Evolutionary conservation across 2,797 vertebrate genomes (phyloP), one percentile per base, ranked within the genome.

Genomic region (Gambusia yucatana): DNA sequence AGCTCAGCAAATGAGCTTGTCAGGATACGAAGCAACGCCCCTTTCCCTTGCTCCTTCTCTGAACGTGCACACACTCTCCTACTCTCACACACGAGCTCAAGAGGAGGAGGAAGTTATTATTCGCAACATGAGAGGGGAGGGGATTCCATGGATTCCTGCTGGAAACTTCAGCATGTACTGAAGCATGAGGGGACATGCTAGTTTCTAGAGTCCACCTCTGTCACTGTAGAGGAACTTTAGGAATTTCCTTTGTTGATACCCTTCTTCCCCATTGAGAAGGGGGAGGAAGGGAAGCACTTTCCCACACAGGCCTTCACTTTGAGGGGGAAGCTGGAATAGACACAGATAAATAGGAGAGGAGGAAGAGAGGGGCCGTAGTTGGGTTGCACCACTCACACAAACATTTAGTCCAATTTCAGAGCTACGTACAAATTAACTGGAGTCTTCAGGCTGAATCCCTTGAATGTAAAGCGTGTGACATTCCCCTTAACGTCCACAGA

Each of bases 161-260:
- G 87, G 83, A 84, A 63, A 71, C 65, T 81, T 88, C 72, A 77
- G 77, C 77, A 77, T 84, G 87, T 83, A 84, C 74, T 81, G 80
- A 75, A 84, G 88, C 85, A 82, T 92, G 91, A 93, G 89, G 75
- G 89, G 88, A 93, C 92, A 92, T 77, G 89, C 79, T 87, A 78
- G 83, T 86, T 90, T 85, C 84, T 87, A 78, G 79, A 80, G 83
- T 87, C 78, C 43, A 86, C 65, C 85, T 78, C 84, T 94, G 92
- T 95, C 94, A 95, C 91, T 92, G 86, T 85, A 91, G 88, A 94
- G 91, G 94, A 95, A 95, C 93, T 94, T 89, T 0, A 92, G 91
- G 94, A 95, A 95, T 95, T 94, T 94, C 93, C 92, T 93, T 95
- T 94, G 93, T 94, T 93, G 91, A 93, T 91, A 20, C 16, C 77